A percentile compares a stretch with the other conserved stretches of the same genome.
Evolutionary conservation across 2,797 vertebrate genomes (phyloP).

Genomic region (Eulemur rubriventer): DNA sequence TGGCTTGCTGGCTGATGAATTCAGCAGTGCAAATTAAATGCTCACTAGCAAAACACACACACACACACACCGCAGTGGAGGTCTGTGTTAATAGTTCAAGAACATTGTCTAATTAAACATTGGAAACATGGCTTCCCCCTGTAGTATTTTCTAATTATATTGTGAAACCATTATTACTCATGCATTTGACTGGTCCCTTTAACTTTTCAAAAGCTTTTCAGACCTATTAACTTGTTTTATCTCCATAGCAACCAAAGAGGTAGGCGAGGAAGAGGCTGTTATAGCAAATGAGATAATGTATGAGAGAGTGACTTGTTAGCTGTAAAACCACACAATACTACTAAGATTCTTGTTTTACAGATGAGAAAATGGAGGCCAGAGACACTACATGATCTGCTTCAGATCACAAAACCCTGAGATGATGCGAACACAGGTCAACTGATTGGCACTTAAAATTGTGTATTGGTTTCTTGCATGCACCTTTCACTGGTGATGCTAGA

Average conservation of each 20-base stretch:
- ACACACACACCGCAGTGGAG: neutral
- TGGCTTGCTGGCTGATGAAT: neutral
- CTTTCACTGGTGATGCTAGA: neutral
- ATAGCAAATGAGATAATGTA: conserved; percentile 19
- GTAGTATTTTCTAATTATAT: conserved; percentile 54
- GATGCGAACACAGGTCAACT: neutral
- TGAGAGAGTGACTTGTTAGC: conserved; percentile 20
- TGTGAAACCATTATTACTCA: conserved; percentile 15
- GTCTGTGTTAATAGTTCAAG: conserved; percentile 31
- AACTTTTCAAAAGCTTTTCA: conserved; percentile 32
- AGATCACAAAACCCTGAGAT: neutral
- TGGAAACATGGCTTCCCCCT: neutral
- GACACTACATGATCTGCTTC: neutral
- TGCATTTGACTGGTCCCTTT: neutral
- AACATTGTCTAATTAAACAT: conserved; percentile 16
- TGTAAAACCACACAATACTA: neutral
- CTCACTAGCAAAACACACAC: neutral
- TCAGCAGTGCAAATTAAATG: conserved; percentile 12
- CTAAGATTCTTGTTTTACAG: neutral
- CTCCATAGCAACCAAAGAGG: neutral
- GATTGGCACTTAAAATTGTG: neutral
- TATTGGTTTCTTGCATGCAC: neutral
- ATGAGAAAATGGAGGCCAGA: neutral
- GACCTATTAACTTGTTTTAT: conserved; percentile 34
- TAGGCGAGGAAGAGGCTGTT: neutral